Percentiles rank a stretch among this genome's conserved stretches.
Conservation (phyloP, 92 coral and sea anemone genomes). For the Actinostola sp. region DNA sequence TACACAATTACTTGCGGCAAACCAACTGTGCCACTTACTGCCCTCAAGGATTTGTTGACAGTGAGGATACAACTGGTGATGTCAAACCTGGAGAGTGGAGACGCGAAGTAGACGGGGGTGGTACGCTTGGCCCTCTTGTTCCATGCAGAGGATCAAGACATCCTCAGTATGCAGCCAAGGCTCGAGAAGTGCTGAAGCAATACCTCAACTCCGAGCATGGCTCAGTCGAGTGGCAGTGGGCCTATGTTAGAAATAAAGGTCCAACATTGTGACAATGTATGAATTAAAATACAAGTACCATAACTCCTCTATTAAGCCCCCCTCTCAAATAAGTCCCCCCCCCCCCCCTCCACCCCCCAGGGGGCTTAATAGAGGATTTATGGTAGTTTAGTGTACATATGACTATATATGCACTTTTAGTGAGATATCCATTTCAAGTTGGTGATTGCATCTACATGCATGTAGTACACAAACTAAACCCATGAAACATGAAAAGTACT, state of each 20-base stretch:
- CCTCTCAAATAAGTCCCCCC: too few relatives aligned
- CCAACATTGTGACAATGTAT: too few relatives aligned
- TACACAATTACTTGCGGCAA: conserved; percentile 67
- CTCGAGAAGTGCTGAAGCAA: conserved; percentile 19
- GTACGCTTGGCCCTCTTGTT: conserved; percentile 24
- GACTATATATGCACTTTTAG: too few relatives aligned
- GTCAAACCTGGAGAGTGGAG: conserved; percentile 51
- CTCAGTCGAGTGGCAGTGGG: conserved; percentile 54
- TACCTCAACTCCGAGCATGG: conserved; percentile 35
- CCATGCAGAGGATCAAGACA: conserved; percentile 42
- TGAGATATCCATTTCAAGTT: too few relatives aligned
- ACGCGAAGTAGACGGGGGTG: conserved; percentile 11
- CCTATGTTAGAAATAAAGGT: conserved; percentile 41
- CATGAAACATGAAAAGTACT: too few relatives aligned
- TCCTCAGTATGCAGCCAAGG: conserved; percentile 15
- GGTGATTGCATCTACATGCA: too few relatives aligned
- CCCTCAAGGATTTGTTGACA: conserved; percentile 34
- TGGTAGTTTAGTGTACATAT: too few relatives aligned
- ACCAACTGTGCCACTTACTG: conserved; percentile 39
- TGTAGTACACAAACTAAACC: too few relatives aligned
- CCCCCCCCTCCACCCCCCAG: too few relatives aligned
- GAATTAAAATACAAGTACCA: too few relatives aligned
- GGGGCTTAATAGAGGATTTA: too few relatives aligned
- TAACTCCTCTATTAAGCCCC: too few relatives aligned
- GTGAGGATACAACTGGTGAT: conserved; percentile 32